Evolutionary conservation across 2,888 invertebrate genomes (phyloP).

Genomic region (Toxonevra muliebris): DNA sequence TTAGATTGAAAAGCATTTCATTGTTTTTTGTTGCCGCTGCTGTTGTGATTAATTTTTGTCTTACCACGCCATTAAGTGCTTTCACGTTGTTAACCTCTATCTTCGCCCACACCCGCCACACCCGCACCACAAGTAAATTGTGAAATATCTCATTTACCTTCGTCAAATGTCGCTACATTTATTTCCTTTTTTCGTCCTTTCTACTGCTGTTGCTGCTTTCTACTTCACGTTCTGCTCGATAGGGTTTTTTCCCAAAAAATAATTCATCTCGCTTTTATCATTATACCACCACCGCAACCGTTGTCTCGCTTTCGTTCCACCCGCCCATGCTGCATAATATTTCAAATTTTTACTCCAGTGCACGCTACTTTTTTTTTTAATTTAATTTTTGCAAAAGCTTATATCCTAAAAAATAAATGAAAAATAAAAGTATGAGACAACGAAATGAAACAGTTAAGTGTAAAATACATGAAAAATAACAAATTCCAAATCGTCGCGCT

Average conservation of each 20-base stretch:
- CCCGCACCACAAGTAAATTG: neutral
- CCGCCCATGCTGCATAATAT: too few relatives aligned
- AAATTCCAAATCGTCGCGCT: neutral
- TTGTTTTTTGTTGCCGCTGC: too few relatives aligned
- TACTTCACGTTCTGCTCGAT: too few relatives aligned
- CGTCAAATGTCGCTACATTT: slow-evolving; percentile 15
- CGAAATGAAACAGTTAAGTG: neutral
- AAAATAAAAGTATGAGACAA: neutral
- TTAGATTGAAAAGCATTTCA: neutral
- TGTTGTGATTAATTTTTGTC: slow-evolving; percentile 5
- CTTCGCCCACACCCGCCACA: too few relatives aligned
- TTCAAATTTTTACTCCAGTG: too few relatives aligned
- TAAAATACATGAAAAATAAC: neutral
- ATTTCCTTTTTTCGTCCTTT: neutral
- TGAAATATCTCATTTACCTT: slow-evolving; percentile 14
- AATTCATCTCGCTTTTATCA: neutral
- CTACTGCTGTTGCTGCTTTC: too few relatives aligned
- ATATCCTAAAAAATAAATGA: too few relatives aligned
- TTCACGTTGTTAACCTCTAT: neutral
- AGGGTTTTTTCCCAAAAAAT: slow-evolving; percentile 1
- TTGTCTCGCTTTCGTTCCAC: neutral
- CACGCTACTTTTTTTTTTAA: too few relatives aligned
- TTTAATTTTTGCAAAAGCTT: too few relatives aligned
- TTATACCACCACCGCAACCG: neutral
- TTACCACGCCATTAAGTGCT: slow-evolving; percentile 5